Percentiles rank a stretch among this genome's conserved stretches.
phyloP scores from a whole-genome alignment of 2,797 vertebrate species.

The Trachops cirrhosus region DNA sequence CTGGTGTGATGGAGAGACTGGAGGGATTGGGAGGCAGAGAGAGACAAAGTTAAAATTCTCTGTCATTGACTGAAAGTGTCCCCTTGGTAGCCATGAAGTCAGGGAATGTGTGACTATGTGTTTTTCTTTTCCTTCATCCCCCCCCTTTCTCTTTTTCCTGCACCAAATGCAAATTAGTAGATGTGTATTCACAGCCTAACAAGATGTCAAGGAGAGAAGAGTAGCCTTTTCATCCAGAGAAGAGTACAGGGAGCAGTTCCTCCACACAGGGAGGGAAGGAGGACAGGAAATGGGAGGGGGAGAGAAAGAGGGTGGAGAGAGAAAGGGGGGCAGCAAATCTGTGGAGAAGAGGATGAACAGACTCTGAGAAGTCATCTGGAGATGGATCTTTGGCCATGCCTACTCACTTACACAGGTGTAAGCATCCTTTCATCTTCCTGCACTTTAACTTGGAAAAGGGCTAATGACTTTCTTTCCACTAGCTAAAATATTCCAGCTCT shows the following conservation, averaged over 20 bases:
- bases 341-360: neutral
- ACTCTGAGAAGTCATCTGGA: neutral
- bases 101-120: slow-evolving; percentile 61
- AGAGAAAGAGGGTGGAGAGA: neutral
- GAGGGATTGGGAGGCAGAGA: neutral
- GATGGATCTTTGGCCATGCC: neutral
- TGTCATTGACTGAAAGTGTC: slow-evolving; percentile 46
- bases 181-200: slow-evolving; percentile 82
- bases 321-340: neutral
- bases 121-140: slow-evolving; percentile 9
- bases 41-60: slow-evolving; percentile 44
- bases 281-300: slow-evolving; percentile 62
- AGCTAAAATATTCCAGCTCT: neutral
- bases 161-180: slow-evolving; percentile 85
- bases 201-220: slow-evolving; percentile 84
- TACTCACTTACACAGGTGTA: neutral
- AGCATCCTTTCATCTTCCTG: neutral
- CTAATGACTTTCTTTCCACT: neutral
- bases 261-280: slow-evolving; percentile 33
- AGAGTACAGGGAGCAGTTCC: neutral
- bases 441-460: neutral
- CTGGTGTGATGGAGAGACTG: neutral
- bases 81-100: slow-evolving; percentile 60
- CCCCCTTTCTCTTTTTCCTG: slow-evolving; percentile 52
- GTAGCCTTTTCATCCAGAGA: slow-evolving; percentile 83